phyloP scores from a whole-genome alignment of 2,888 invertebrate species.

The Aleiodes testaceus region DNA sequence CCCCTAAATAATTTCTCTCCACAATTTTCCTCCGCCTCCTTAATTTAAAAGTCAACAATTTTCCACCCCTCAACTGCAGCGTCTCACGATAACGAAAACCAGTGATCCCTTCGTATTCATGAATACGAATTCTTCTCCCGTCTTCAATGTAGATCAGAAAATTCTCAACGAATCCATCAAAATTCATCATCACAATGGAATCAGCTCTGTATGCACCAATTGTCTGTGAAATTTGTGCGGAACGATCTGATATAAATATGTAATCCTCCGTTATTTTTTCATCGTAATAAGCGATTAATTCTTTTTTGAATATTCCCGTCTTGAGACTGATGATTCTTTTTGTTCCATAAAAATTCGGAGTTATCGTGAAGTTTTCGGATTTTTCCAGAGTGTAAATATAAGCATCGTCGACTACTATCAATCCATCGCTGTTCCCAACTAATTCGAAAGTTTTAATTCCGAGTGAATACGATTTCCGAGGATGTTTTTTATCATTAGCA shows the following conservation, averaged over 20 bases:
- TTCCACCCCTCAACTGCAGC: slow-evolving; percentile 66
- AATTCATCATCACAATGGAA: slow-evolving; percentile 67
- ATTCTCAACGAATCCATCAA: slow-evolving; percentile 59
- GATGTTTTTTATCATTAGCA: slow-evolving; percentile 38
- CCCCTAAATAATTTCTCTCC: slow-evolving; percentile 63
- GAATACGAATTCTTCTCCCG: slow-evolving; percentile 69
- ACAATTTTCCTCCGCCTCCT: slow-evolving; percentile 57
- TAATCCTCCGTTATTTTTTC: slow-evolving; percentile 55
- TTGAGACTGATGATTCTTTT: slow-evolving; percentile 52
- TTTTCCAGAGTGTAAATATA: slow-evolving; percentile 47
- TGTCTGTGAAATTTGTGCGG: slow-evolving; percentile 74
- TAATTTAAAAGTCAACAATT: slow-evolving; percentile 67
- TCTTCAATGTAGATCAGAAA: slow-evolving; percentile 63
- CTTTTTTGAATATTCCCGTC: slow-evolving; percentile 56
- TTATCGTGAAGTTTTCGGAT: background rate
- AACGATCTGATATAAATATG: slow-evolving; percentile 58
- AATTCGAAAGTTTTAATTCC: slow-evolving; percentile 48
- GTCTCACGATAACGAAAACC: slow-evolving; percentile 71
- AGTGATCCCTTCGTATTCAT: slow-evolving; percentile 74
- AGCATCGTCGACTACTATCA: slow-evolving; percentile 46
- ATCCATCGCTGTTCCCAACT: slow-evolving; percentile 46
- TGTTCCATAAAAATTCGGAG: slow-evolving; percentile 41
- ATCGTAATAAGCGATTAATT: slow-evolving; percentile 57
- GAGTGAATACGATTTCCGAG: slow-evolving; percentile 31
- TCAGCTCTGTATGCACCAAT: slow-evolving; percentile 74